phyloP scores from a whole-genome alignment of 2,888 invertebrate species.

The Stictocephala bisonia region DNA sequence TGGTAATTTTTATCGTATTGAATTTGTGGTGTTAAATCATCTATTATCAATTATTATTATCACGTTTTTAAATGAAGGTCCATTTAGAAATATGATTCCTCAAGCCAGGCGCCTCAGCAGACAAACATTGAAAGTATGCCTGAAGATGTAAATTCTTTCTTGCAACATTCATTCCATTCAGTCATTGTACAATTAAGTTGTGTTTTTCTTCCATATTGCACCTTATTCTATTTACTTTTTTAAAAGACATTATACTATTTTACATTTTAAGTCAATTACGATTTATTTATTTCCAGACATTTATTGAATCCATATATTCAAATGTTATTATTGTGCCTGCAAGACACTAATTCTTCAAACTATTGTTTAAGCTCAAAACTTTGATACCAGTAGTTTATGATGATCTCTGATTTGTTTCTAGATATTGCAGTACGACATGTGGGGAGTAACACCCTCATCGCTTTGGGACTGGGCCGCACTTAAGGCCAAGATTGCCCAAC shows the following conservation, averaged over 20 bases:
- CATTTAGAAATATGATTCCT: no score
- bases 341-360: neutral
- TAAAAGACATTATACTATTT: neutral
- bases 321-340: neutral
- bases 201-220: no score
- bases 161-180: no score
- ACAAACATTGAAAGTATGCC: no score
- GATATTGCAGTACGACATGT: constrained; percentile 98
- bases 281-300: neutral
- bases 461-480: constrained; percentile 91
- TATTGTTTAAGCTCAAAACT: neutral
- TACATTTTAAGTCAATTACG: neutral
- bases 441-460: constrained; percentile 87
- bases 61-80: no score
- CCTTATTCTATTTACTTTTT: no score
- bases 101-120: no score
- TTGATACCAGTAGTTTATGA: neutral
- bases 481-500: constrained; percentile 84
- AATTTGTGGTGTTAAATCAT: no score
- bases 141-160: no score
- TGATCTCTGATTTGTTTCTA: constrained; percentile 58
- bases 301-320: neutral
- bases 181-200: no score
- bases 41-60: no score
- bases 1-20: no score